Evolutionary conservation across 2,888 invertebrate species (phyloP).

Genomic region (Pherbina coryleti): DNA sequence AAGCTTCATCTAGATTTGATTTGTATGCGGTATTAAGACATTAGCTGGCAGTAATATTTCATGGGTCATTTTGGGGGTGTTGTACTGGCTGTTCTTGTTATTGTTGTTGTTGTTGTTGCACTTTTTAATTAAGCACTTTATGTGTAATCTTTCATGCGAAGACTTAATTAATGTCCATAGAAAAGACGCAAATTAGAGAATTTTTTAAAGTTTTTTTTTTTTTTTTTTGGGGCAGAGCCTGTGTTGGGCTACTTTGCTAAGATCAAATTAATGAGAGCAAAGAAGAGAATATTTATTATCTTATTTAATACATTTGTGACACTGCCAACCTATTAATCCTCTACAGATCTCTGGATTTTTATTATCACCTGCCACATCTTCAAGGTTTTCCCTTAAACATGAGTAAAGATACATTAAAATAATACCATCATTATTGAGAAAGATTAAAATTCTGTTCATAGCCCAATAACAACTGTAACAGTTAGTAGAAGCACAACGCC

Average conservation of each 20-base stretch:
- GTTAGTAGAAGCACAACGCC: no score
- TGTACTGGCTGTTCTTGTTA: background rate
- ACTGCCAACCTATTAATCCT: no score
- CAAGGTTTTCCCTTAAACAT: no score
- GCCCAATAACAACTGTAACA: no score
- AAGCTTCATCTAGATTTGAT: constrained; percentile 28
- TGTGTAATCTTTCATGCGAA: background rate
- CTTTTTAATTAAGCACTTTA: background rate
- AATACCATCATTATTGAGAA: no score
- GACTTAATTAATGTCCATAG: background rate
- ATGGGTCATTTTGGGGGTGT: background rate
- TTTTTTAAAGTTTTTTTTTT: background rate
- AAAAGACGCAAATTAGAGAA: background rate
- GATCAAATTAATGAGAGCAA: no score
- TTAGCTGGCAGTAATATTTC: constrained; percentile 4
- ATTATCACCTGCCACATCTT: no score
- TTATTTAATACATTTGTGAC: no score
- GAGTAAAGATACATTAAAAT: no score
- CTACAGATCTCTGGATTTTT: no score
- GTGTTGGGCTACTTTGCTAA: background rate
- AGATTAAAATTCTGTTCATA: no score
- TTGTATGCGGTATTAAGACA: constrained; percentile 13
- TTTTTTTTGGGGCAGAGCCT: background rate
- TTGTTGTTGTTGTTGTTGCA: background rate
- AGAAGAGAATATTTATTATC: no score